Evolutionary conservation across 2,113 vertebrate species (phyloP).

Genomic region (human): DNA sequence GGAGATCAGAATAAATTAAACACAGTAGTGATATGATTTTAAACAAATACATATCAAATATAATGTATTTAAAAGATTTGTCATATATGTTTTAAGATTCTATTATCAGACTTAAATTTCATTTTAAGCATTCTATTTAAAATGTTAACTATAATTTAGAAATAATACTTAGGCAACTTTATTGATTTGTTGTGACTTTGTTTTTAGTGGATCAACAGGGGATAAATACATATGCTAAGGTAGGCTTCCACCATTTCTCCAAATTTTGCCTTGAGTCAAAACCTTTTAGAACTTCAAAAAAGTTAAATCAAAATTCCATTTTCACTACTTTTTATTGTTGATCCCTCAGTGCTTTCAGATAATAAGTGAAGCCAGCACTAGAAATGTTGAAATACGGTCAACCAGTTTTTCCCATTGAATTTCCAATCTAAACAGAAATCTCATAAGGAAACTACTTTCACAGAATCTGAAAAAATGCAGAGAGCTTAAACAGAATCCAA

Average conservation of each 20-base stretch:
- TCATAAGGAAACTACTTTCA: slow-evolving; percentile 64
- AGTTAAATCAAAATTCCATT: slow-evolving; percentile 68
- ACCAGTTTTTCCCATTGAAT: slow-evolving; percentile 64
- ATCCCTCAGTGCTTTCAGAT: slow-evolving; percentile 62
- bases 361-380: slow-evolving; percentile 55
- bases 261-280: slow-evolving; percentile 43
- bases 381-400: slow-evolving; percentile 67
- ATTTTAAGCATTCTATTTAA: neutral
- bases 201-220: neutral
- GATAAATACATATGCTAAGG: neutral
- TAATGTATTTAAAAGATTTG: neutral
- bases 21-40: neutral
- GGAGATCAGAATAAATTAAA: neutral
- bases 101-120: neutral
- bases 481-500: slow-evolving; percentile 40
- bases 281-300: slow-evolving; percentile 53
- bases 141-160: neutral
- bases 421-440: slow-evolving; percentile 72
- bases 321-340: slow-evolving; percentile 54
- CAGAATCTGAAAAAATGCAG: slow-evolving; percentile 39
- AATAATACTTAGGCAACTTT: neutral
- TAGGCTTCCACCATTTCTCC: neutral
- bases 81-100: neutral
- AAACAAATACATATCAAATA: neutral
- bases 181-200: neutral